Conservation (phyloP, 2,888 invertebrate genomes). For the Plutella xylostella region DNA sequence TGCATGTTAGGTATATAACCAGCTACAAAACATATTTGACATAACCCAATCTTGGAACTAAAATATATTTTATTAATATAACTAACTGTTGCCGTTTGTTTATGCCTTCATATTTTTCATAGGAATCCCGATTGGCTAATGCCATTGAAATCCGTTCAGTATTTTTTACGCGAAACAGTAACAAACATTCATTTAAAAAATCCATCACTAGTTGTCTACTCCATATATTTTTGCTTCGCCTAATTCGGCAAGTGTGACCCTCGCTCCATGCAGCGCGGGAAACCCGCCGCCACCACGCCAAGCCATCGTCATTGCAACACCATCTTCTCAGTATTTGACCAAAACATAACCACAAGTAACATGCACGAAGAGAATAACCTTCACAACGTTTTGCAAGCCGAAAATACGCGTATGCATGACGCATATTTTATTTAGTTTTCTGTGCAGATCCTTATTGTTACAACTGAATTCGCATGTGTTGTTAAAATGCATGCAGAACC, state of each 20-base stretch:
- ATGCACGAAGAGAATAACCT: slow-evolving; percentile 4
- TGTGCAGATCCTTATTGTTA: background rate
- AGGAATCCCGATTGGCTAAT: too few relatives aligned
- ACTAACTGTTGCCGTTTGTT: too few relatives aligned
- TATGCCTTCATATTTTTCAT: too few relatives aligned
- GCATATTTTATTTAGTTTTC: background rate
- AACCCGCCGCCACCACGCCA: slow-evolving; percentile 30
- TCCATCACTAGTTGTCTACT: too few relatives aligned
- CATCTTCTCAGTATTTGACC: slow-evolving; percentile 29
- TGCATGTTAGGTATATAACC: too few relatives aligned
- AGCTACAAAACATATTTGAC: too few relatives aligned
- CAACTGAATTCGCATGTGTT: background rate
- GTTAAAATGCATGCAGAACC: too few relatives aligned
- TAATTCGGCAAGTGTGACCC: slow-evolving; percentile 32
- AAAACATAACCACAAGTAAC: slow-evolving; percentile 17
- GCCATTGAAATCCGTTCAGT: too few relatives aligned
- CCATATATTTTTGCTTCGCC: slow-evolving; percentile 9
- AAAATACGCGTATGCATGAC: background rate
- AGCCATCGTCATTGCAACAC: slow-evolving; percentile 38
- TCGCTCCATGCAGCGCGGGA: slow-evolving; percentile 44
- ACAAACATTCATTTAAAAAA: too few relatives aligned
- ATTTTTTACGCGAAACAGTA: too few relatives aligned
- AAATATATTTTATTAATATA: too few relatives aligned
- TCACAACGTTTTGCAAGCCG: background rate
- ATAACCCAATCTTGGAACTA: too few relatives aligned